Evolutionary conservation across 2,113 vertebrate genomes (phyloP).

Genomic region (Lagopus leucura): DNA sequence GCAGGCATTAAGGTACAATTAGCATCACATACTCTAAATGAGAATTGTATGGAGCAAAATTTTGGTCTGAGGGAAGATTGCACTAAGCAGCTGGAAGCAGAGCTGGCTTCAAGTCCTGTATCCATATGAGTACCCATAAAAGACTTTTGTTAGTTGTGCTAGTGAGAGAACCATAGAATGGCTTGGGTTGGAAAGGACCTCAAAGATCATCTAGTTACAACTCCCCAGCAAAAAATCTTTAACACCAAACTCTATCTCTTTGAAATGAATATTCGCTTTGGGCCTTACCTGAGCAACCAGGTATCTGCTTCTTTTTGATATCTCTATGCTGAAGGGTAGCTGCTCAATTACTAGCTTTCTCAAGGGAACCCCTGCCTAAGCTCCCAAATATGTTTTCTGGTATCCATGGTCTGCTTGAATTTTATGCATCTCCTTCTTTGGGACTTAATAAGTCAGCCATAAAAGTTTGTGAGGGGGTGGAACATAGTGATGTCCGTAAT

Average conservation of each 20-base stretch:
- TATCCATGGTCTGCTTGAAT: constrained; percentile 29
- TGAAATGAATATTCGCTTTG: not conserved
- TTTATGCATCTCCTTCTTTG: constrained; percentile 52
- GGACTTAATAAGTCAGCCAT: constrained; percentile 49
- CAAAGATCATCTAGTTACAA: too few species aligned
- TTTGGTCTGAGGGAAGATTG: not conserved
- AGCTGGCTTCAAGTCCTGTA: not conserved
- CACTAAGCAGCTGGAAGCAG: not conserved
- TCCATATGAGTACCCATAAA: not conserved
- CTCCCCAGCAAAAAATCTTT: not conserved
- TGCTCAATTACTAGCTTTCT: constrained; percentile 24
- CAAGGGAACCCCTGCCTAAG: not conserved
- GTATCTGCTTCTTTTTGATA: not conserved
- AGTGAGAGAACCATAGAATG: not conserved
- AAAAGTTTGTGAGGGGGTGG: constrained; percentile 65
- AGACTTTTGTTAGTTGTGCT: not conserved
- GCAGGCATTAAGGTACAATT: not conserved
- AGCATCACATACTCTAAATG: not conserved
- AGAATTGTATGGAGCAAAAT: not conserved
- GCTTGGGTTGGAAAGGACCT: too few species aligned
- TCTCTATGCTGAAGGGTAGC: not conserved
- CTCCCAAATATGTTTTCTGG: constrained; percentile 6
- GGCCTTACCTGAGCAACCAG: constrained; percentile 15
- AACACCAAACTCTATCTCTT: not conserved
- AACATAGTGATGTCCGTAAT: constrained; percentile 37